Conservation (phyloP, 1,140 invertebrate species). For the Marisa cornuarietis region DNA sequence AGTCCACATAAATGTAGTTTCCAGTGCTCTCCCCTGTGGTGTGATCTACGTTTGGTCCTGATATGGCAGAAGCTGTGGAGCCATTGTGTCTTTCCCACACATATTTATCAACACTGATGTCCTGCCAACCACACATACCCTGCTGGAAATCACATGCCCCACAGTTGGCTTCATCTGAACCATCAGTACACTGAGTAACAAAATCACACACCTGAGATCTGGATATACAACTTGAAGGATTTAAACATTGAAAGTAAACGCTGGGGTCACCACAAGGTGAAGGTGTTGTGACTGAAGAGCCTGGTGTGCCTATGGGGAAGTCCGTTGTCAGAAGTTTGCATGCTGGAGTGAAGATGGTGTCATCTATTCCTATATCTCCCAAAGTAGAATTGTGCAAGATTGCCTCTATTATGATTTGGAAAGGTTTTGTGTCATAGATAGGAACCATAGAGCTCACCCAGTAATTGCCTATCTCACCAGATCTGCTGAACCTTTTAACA, state of each 20-base stretch:
- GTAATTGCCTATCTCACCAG: slow-evolving; percentile 40
- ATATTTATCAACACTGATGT: slow-evolving; percentile 48
- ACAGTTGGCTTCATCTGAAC: slow-evolving; percentile 59
- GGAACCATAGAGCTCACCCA: slow-evolving; percentile 44
- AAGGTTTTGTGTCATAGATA: slow-evolving; percentile 40
- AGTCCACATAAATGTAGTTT: slow-evolving; percentile 55
- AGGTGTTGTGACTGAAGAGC: slow-evolving; percentile 38
- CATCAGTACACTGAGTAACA: slow-evolving; percentile 64
- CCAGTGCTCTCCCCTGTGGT: slow-evolving; percentile 44
- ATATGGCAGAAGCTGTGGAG: slow-evolving; percentile 38
- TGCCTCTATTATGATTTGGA: slow-evolving; percentile 58
- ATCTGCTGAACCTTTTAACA: slow-evolving; percentile 21
- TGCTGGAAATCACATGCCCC: slow-evolving; percentile 58
- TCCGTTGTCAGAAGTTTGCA: slow-evolving; percentile 36
- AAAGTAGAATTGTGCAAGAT: slow-evolving; percentile 40
- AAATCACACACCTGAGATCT: slow-evolving; percentile 56
- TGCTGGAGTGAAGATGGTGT: slow-evolving; percentile 58
- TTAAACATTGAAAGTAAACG: slow-evolving; percentile 28
- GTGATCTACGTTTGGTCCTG: slow-evolving; percentile 55
- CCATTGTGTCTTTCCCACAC: slow-evolving; percentile 55
- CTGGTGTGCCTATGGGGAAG: slow-evolving; percentile 32
- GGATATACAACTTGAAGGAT: slow-evolving; percentile 23
- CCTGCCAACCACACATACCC: slow-evolving; percentile 59
- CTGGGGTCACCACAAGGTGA: slow-evolving; percentile 52
- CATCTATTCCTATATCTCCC: slow-evolving; percentile 63